Evolutionary conservation across 1,140 invertebrate species (phyloP).

Genomic region (Protaetia brevitarsis): DNA sequence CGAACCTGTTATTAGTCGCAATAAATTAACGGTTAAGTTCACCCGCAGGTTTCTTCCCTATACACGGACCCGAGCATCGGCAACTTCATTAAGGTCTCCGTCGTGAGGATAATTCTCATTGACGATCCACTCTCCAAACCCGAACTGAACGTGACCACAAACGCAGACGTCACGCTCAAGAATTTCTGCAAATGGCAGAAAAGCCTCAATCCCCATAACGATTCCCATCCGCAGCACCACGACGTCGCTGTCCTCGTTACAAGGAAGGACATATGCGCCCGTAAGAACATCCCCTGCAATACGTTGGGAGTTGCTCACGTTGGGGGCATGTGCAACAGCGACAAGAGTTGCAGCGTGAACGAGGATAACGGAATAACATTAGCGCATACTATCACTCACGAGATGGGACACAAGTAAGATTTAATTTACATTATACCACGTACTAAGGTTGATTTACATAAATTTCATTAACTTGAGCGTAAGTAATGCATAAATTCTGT

Average conservation of each 20-base stretch:
- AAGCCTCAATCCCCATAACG: constrained; percentile 70
- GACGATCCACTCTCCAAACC: constrained; percentile 65
- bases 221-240: constrained; percentile 84
- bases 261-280: constrained; percentile 81
- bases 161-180: constrained; percentile 77
- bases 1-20: neutral
- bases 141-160: constrained; percentile 71
- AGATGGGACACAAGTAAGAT: constrained; percentile 88
- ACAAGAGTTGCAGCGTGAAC: constrained; percentile 85
- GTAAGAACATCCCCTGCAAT: constrained; percentile 71
- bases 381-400: constrained; percentile 90
- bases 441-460: no score
- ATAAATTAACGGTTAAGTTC: neutral
- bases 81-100: constrained; percentile 83
- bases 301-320: constrained; percentile 87
- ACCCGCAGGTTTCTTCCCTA: constrained; percentile 68
- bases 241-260: constrained; percentile 91
- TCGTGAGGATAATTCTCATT: constrained; percentile 78
- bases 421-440: neutral
- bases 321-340: constrained; percentile 85
- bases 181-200: constrained; percentile 88
- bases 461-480: no score
- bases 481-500: no score
- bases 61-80: constrained; percentile 87
- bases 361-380: constrained; percentile 89